A percentile compares a stretch with the other conserved stretches of the same genome.
These are phyloP conservation scores for Apamea monoglypha DNA, from an alignment of 2,888 invertebrate species.

Conservation along the genomic window DNA sequence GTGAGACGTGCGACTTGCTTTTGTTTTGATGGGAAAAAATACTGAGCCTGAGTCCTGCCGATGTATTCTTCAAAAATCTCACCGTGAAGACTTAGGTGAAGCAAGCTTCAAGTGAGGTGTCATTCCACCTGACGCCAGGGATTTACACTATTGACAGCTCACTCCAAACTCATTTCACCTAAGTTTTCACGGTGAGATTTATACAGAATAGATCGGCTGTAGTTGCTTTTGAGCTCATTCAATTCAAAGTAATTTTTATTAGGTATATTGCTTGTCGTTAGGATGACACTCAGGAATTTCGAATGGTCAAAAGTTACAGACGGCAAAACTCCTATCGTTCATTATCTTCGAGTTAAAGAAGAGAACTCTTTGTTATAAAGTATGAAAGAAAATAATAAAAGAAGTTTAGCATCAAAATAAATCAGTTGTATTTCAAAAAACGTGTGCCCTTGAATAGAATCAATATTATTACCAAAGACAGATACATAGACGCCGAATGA, in stretches of 20 bases:
- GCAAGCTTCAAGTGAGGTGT: too few species aligned
- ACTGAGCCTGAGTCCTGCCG: not conserved
- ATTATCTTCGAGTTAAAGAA: not conserved
- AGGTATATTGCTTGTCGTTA: not conserved
- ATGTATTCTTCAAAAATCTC: too few species aligned
- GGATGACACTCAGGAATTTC: not conserved
- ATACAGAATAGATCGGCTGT: not conserved
- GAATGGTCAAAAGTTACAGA: not conserved
- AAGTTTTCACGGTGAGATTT: too few species aligned
- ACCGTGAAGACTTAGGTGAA: too few species aligned
- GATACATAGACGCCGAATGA: not conserved
- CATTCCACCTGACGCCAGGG: too few species aligned
- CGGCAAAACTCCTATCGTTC: too few species aligned
- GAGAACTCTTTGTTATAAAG: not conserved
- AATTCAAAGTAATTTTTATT: not conserved
- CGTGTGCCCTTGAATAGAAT: not conserved
- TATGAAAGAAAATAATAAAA: not conserved
- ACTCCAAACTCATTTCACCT: too few species aligned
- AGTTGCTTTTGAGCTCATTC: too few species aligned
- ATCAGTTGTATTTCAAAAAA: not conserved
- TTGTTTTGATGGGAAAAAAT: not conserved
- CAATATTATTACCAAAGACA: not conserved
- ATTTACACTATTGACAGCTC: too few species aligned
- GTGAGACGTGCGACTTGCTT: too few species aligned
- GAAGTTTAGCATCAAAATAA: not conserved